Evolutionary conservation across 2,113 vertebrate species (phyloP).

Genomic region (Callithrix jacchus): DNA sequence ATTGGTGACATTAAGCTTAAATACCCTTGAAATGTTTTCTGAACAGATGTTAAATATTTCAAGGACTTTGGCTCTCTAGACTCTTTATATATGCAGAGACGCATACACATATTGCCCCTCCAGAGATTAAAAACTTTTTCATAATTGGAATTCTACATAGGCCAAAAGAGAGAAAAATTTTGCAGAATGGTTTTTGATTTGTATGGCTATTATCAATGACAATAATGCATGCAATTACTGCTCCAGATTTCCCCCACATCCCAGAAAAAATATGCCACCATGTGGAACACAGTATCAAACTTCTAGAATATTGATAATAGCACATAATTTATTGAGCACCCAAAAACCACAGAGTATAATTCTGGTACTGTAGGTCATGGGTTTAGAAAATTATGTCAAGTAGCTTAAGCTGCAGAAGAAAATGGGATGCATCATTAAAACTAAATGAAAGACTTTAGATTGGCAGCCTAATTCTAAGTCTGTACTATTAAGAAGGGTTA

Average conservation of each 20-base stretch:
- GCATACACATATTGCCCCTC: constrained; percentile 7
- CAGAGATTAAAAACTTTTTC: constrained; percentile 59
- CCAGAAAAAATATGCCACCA: background rate
- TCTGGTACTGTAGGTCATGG: background rate
- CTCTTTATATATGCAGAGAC: constrained; percentile 48
- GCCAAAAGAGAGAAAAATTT: background rate
- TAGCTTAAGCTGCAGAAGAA: constrained; percentile 7
- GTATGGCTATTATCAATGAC: constrained; percentile 16
- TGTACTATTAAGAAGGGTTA: background rate
- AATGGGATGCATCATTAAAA: background rate
- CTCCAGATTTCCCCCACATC: background rate
- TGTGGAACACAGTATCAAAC: background rate
- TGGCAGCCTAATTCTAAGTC: background rate
- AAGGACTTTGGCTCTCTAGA: constrained; percentile 28
- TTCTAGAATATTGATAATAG: background rate
- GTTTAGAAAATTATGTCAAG: constrained; percentile 19
- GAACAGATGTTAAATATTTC: constrained; percentile 47
- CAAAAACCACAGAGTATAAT: background rate
- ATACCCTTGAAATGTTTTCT: constrained; percentile 52
- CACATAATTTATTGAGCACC: background rate
- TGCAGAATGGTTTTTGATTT: constrained; percentile 52
- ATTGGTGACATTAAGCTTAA: constrained; percentile 43
- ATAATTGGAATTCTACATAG: constrained; percentile 63
- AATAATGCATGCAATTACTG: constrained; percentile 29
- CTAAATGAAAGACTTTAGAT: constrained; percentile 25